These are phyloP conservation scores for Taphrorychus bicolor DNA, from an alignment of 2,888 invertebrate genomes.

Conservation along the genomic window DNA sequence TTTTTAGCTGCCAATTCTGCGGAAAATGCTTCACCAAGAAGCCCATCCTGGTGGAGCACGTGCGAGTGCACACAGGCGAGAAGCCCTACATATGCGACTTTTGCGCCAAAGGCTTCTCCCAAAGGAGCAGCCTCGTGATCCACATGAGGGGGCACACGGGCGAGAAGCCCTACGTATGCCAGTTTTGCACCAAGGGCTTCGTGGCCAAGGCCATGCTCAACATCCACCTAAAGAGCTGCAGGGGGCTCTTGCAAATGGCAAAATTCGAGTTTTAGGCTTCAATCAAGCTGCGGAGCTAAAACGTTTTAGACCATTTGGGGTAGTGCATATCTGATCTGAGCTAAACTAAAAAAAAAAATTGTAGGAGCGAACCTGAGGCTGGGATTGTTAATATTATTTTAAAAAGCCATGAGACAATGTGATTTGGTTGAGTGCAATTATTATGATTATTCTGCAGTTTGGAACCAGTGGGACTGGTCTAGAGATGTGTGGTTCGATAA, in stretches of 20 bases:
- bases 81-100: conserved; percentile 63
- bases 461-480: too few species aligned
- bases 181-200: conserved; percentile 67
- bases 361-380: too few species aligned
- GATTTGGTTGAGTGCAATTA: too few species aligned
- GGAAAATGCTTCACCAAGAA: conserved; percentile 58
- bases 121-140: conserved; percentile 69
- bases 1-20: conserved; percentile 53
- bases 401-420: too few species aligned
- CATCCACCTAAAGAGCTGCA: conserved; percentile 66
- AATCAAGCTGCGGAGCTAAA: background rate
- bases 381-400: too few species aligned
- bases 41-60: conserved; percentile 56
- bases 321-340: too few species aligned
- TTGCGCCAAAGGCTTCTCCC: conserved; percentile 69
- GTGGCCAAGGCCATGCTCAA: conserved; percentile 69
- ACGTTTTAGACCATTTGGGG: too few species aligned
- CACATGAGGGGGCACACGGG: conserved; percentile 72
- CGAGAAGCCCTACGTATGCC: conserved; percentile 67
- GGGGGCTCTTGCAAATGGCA: conserved; percentile 47
- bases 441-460: too few species aligned
- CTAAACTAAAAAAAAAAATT: too few species aligned
- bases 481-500: too few species aligned
- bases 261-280: conserved; percentile 30
- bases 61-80: conserved; percentile 57